Evolutionary conservation across 64 coral and sea anemone species (phyloP).

Genomic region (Stichodactyla helianthus): DNA sequence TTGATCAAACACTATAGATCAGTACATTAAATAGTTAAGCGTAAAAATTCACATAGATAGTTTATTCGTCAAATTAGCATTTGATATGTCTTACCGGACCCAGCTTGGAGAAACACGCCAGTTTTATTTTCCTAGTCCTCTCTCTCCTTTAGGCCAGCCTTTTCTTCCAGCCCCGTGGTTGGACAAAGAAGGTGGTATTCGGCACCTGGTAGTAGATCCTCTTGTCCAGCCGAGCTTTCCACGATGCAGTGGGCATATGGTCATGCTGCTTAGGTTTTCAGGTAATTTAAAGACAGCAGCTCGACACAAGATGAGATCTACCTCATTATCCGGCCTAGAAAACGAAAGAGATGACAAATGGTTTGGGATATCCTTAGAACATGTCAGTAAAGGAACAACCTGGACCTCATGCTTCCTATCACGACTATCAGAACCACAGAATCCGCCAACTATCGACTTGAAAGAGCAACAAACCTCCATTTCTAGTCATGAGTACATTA

Average conservation of each 20-base stretch:
- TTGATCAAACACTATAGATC: too few relatives aligned
- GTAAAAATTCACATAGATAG: not conserved
- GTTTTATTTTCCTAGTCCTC: slow-evolving; percentile 43
- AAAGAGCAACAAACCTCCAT: too few relatives aligned
- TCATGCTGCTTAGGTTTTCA: not conserved
- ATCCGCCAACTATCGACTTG: too few relatives aligned
- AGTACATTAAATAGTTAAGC: not conserved
- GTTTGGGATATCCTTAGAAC: slow-evolving; percentile 38
- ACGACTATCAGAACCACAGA: slow-evolving; percentile 34
- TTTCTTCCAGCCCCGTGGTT: slow-evolving; percentile 40
- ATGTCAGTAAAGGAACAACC: slow-evolving; percentile 20
- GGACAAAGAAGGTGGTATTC: slow-evolving; percentile 28
- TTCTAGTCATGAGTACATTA: too few relatives aligned
- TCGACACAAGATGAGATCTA: too few relatives aligned
- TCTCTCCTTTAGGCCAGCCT: too few relatives aligned
- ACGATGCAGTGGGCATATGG: slow-evolving; percentile 4
- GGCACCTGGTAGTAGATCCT: not conserved
- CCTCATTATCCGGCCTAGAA: too few relatives aligned
- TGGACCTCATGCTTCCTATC: slow-evolving; percentile 28
- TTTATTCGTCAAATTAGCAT: not conserved
- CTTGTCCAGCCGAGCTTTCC: slow-evolving; percentile 39
- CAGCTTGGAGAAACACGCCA: slow-evolving; percentile 52
- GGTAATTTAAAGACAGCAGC: not conserved
- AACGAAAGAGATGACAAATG: slow-evolving; percentile 6
- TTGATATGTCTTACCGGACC: slow-evolving; percentile 38